Conservation (phyloP, 2,888 invertebrate species). For the Anoncus sp. region DNA sequence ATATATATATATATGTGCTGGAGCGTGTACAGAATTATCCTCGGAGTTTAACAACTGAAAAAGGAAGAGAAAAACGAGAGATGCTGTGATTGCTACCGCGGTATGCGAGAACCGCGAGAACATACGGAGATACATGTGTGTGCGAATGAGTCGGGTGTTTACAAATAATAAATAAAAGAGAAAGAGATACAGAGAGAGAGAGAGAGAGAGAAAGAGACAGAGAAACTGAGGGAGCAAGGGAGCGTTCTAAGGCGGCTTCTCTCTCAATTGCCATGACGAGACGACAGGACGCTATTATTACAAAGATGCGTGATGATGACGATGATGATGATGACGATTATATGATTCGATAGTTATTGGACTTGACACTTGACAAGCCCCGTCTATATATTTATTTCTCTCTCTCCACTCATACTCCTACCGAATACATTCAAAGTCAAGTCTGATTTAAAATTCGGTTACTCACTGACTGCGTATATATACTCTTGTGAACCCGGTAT, state of each 20-base stretch:
- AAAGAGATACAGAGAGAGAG: neutral
- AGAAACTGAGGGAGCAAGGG: neutral
- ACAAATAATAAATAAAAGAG: constrained; percentile 40
- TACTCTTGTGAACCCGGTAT: too few relatives aligned
- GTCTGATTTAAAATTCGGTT: constrained; percentile 11
- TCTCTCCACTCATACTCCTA: neutral
- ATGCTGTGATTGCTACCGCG: constrained; percentile 3
- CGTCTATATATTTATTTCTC: constrained; percentile 4
- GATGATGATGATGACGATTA: constrained; percentile 36
- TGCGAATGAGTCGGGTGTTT: constrained; percentile 42
- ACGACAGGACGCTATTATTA: constrained; percentile 52
- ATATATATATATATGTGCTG: neutral
- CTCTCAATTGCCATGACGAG: constrained; percentile 46
- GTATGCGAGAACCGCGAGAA: constrained; percentile 12
- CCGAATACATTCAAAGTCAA: constrained; percentile 8
- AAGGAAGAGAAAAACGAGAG: constrained; percentile 18
- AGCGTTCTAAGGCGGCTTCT: constrained; percentile 3
- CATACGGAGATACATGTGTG: constrained; percentile 26
- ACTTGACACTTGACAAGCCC: constrained; percentile 51
- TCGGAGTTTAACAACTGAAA: constrained; percentile 8
- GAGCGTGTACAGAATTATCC: constrained; percentile 15
- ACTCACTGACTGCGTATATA: neutral
- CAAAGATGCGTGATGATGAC: constrained; percentile 34
- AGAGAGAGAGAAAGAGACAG: neutral
- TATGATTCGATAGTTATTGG: constrained; percentile 54